These are phyloP conservation scores for Caenorhabditis auriculariae DNA, from an alignment of 2,888 invertebrate genomes.

Conservation along the genomic window DNA sequence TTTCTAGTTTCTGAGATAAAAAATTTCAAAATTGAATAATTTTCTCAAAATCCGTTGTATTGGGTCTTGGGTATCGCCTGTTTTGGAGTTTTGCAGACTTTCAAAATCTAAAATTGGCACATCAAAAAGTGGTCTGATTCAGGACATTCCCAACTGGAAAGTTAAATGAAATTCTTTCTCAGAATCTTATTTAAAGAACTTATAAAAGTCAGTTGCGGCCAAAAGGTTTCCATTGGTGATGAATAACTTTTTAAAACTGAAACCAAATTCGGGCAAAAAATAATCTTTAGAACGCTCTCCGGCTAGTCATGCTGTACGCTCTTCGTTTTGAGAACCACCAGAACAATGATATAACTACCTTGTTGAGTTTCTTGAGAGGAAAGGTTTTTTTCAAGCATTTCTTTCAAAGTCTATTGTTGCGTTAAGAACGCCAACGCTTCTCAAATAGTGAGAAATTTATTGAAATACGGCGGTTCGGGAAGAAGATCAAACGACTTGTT, in stretches of 20 bases:
- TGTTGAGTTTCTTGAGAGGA: constrained; percentile 75
- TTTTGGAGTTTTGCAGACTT: not conserved
- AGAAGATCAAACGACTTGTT: constrained; percentile 80
- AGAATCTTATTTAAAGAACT: no score
- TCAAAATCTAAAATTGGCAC: not conserved
- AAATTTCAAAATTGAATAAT: no score
- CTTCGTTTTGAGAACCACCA: constrained; percentile 89
- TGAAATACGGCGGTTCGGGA: constrained; percentile 74
- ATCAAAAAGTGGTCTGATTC: not conserved
- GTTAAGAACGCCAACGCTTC: constrained; percentile 14
- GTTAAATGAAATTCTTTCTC: no score
- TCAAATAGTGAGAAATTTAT: constrained; percentile 34
- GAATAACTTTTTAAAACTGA: no score
- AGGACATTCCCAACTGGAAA: not conserved
- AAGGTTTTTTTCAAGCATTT: constrained; percentile 3
- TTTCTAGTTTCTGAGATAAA: no score
- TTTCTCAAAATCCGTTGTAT: no score
- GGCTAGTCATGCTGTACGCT: constrained; percentile 88
- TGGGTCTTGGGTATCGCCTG: no score
- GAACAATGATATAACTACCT: constrained; percentile 77
- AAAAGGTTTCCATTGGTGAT: no score
- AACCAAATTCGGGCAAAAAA: no score
- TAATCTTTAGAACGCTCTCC: constrained; percentile 72
- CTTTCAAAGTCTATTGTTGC: not conserved
- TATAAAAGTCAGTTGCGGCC: no score